Evolutionary conservation across 2,888 invertebrate genomes (phyloP).

Genomic region (Agrotis exclamationis): DNA sequence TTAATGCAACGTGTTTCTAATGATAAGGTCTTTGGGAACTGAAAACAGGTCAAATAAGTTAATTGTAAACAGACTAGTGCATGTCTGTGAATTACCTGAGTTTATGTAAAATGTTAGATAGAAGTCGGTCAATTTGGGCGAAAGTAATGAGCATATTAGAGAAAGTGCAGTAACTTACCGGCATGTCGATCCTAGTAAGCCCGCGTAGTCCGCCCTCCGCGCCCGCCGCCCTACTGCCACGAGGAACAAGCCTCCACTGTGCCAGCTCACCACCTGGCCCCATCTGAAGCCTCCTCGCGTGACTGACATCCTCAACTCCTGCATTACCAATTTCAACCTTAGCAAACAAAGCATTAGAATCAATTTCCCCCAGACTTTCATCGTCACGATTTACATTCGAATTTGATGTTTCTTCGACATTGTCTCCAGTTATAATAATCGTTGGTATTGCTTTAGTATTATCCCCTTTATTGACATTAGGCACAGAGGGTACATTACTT

Average conservation of each 20-base stretch:
- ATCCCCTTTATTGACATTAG: slow-evolving; percentile 74
- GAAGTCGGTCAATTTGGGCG: neutral
- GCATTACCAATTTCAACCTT: slow-evolving; percentile 74
- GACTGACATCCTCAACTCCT: slow-evolving; percentile 79
- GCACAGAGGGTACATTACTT: slow-evolving; percentile 71
- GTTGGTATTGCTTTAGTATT: slow-evolving; percentile 74
- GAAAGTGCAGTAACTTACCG: slow-evolving; percentile 79
- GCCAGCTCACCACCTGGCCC: slow-evolving; percentile 88
- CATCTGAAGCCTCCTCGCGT: slow-evolving; percentile 87
- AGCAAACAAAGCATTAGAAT: slow-evolving; percentile 65
- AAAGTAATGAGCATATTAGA: slow-evolving; percentile 2
- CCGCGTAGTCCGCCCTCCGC: slow-evolving; percentile 83
- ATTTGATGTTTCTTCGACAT: slow-evolving; percentile 87
- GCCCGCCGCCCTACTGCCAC: slow-evolving; percentile 87
- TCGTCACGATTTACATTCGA: slow-evolving; percentile 81
- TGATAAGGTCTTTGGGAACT: slow-evolving; percentile 14
- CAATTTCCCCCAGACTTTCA: slow-evolving; percentile 64
- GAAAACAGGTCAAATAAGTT: slow-evolving; percentile 25
- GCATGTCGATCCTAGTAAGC: slow-evolving; percentile 81
- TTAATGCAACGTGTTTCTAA: slow-evolving; percentile 9
- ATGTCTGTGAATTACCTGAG: neutral
- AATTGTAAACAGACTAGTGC: neutral
- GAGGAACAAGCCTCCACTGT: slow-evolving; percentile 84
- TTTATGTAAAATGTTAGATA: neutral
- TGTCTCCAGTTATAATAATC: slow-evolving; percentile 83